phyloP scores from a whole-genome alignment of 2,888 invertebrate genomes.

The Epinotia demarniana region DNA sequence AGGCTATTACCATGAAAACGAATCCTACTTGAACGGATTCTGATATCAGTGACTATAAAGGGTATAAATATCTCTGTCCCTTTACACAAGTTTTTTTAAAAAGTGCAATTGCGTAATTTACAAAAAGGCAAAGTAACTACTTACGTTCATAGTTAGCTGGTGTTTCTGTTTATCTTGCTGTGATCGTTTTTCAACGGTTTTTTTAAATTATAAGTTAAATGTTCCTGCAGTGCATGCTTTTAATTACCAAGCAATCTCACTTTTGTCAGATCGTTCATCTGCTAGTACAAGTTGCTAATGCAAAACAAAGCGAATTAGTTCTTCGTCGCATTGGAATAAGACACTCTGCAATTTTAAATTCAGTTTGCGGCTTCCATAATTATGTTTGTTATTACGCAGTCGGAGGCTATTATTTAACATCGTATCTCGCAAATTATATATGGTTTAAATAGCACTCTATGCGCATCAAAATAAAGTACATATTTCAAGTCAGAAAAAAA shows the following conservation, averaged over 20 bases:
- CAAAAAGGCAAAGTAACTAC: neutral
- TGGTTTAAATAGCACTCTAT: neutral
- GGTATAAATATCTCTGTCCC: no score
- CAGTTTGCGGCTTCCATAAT: neutral
- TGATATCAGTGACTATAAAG: no score
- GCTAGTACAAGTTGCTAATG: neutral
- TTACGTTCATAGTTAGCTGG: neutral
- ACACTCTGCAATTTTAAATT: constrained; percentile 33
- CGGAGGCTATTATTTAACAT: neutral
- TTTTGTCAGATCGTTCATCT: neutral
- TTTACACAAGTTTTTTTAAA: neutral
- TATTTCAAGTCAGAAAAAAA: neutral
- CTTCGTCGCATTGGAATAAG: neutral
- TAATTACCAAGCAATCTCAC: constrained; percentile 8
- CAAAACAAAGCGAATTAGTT: neutral
- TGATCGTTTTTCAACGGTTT: neutral
- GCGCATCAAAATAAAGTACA: neutral
- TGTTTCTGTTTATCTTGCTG: constrained; percentile 11
- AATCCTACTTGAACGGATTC: no score
- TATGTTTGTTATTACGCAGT: constrained; percentile 21
- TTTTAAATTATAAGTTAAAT: constrained; percentile 9
- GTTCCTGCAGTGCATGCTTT: constrained; percentile 16
- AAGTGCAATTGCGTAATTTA: neutral
- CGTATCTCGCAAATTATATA: neutral
- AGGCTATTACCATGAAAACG: no score